A percentile compares a stretch with the other conserved stretches of the same genome.
phyloP scores from a whole-genome alignment of 2,113 vertebrate genomes.

The Chaenogobius annularis region DNA sequence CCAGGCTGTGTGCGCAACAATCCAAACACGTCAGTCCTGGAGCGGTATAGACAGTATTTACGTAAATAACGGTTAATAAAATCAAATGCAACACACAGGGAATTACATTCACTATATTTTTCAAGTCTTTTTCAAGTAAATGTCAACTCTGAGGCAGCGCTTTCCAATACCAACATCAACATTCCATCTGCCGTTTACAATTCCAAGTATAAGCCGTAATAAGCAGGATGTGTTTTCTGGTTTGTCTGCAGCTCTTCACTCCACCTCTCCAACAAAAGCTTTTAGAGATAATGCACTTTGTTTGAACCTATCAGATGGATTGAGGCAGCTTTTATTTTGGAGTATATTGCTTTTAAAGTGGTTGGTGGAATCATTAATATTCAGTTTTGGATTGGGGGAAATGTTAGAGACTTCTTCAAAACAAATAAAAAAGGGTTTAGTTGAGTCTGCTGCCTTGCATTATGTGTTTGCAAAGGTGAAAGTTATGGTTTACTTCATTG shows the following conservation, averaged over 20 bases:
- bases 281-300: constrained; percentile 73
- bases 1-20: too few species aligned
- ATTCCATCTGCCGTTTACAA: constrained; percentile 32
- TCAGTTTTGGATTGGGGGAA: constrained; percentile 42
- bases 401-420: constrained; percentile 47
- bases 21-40: too few species aligned
- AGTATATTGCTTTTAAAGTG: constrained; percentile 38
- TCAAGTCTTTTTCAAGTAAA: neutral
- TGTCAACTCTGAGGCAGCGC: constrained; percentile 4
- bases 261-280: constrained; percentile 21
- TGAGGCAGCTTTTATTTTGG: constrained; percentile 44
- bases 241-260: constrained; percentile 29
- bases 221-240: neutral
- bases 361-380: constrained; percentile 56
- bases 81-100: neutral
- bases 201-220: constrained; percentile 14
- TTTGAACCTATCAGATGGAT: constrained; percentile 50
- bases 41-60: too few species aligned
- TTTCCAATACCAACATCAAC: constrained; percentile 39
- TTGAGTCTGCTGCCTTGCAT: constrained; percentile 24
- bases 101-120: neutral
- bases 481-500: neutral
- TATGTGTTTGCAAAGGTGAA: neutral
- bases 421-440: constrained; percentile 37
- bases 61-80: neutral